Percentiles rank a stretch among this genome's conserved stretches.
Evolutionary conservation across 2,888 invertebrate species (phyloP).

Genomic region (Noctua janthina): DNA sequence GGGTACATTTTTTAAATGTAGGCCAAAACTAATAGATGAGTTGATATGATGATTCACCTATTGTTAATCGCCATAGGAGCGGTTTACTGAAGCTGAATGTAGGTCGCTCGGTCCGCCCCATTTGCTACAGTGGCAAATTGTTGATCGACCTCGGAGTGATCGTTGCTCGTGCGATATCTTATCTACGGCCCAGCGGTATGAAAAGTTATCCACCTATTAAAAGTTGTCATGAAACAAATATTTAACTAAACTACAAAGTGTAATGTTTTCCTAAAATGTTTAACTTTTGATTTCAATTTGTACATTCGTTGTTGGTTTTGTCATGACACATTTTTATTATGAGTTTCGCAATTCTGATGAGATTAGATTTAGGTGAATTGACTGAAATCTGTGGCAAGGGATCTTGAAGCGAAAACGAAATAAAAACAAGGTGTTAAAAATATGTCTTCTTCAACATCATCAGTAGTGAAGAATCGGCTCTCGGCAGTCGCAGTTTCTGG

Average conservation of each 20-base stretch:
- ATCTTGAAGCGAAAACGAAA: constrained; percentile 19
- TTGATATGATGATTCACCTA: constrained; percentile 83
- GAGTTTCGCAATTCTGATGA: constrained; percentile 35
- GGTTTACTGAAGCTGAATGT: constrained; percentile 84
- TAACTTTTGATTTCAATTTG: constrained; percentile 30
- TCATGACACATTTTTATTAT: constrained; percentile 33
- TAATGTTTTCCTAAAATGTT: constrained; percentile 38
- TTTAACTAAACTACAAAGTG: constrained; percentile 44
- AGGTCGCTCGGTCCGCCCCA: constrained; percentile 88
- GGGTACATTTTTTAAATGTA: constrained; percentile 72
- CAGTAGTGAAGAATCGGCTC: constrained; percentile 66
- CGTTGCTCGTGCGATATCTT: constrained; percentile 84
- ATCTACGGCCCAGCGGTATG: constrained; percentile 74
- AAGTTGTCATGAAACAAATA: constrained; percentile 59
- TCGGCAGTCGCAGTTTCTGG: constrained; percentile 82
- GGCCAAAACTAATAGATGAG: constrained; percentile 78
- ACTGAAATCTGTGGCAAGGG: constrained; percentile 6
- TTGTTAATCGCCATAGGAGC: constrained; percentile 87
- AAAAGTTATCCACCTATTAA: constrained; percentile 69
- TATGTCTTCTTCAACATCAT: constrained; percentile 64
- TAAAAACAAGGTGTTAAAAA: constrained; percentile 54
- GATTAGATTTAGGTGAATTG: constrained; percentile 16
- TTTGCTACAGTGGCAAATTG: constrained; percentile 88
- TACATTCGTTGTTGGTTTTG: constrained; percentile 28
- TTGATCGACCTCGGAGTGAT: constrained; percentile 86